Conservation (phyloP, 2,888 invertebrate species). For the Smittia sp. region DNA sequence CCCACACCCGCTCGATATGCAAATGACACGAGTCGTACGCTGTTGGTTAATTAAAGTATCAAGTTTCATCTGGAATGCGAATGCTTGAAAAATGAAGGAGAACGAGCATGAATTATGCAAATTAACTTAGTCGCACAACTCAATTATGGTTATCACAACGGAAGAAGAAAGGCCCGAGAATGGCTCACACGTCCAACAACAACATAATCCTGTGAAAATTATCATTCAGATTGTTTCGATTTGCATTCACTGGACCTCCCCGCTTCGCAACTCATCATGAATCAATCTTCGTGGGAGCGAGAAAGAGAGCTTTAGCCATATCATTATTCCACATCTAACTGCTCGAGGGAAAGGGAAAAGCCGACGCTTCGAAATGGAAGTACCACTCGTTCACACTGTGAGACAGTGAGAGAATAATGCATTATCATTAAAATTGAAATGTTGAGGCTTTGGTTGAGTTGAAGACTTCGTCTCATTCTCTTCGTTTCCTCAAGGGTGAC, state of each 20-base stretch:
- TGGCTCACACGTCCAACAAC: neutral
- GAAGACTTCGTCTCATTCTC: too few relatives aligned
- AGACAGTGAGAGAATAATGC: too few relatives aligned
- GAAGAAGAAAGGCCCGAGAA: neutral
- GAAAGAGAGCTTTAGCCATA: too few relatives aligned
- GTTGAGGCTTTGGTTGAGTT: too few relatives aligned
- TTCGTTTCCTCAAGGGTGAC: too few relatives aligned
- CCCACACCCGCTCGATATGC: constrained; percentile 31
- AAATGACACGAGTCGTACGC: constrained; percentile 12
- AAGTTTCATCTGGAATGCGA: neutral
- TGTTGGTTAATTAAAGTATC: constrained; percentile 33
- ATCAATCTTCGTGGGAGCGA: constrained; percentile 7
- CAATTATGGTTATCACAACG: constrained; percentile 18
- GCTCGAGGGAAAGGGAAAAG: neutral
- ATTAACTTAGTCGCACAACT: constrained; percentile 11
- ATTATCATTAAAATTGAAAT: neutral
- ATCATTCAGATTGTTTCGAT: neutral
- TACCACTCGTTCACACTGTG: neutral
- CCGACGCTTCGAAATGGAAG: neutral
- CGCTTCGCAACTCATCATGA: neutral
- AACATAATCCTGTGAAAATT: neutral
- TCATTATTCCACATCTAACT: neutral
- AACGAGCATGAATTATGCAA: constrained; percentile 33
- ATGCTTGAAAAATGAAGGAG: neutral
- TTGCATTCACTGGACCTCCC: neutral